These are phyloP conservation scores for Podilymbus podiceps DNA, from an alignment of 2,113 vertebrate genomes.

Conservation along the genomic window DNA sequence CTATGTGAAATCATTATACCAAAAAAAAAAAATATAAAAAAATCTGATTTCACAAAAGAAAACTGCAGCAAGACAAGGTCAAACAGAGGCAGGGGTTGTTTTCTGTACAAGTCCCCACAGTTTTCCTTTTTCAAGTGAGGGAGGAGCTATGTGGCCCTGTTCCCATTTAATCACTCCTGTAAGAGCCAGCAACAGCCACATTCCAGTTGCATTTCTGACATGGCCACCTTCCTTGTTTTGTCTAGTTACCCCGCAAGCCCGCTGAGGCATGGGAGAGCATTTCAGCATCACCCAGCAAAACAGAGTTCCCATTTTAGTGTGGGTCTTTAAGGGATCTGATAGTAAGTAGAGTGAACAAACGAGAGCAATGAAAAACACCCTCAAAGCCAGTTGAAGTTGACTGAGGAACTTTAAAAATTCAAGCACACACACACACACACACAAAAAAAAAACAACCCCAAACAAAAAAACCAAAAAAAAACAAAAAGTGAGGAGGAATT, in stretches of 20 bases:
- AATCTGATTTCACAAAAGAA: neutral
- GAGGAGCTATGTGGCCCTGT: slow-evolving; percentile 43
- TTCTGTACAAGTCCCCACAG: slow-evolving; percentile 25
- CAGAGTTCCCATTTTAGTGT: rapidly evolving
- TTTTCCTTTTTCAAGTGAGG: slow-evolving; percentile 47
- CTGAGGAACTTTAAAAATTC: neutral
- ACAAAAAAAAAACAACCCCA: no score
- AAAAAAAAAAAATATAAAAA: neutral
- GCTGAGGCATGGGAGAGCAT: neutral
- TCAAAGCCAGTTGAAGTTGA: neutral
- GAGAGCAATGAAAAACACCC: neutral
- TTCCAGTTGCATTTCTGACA: neutral
- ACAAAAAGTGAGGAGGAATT: neutral
- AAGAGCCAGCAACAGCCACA: slow-evolving; percentile 22
- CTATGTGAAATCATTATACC: neutral
- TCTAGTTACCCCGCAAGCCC: neutral
- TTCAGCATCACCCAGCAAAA: neutral
- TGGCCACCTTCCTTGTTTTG: slow-evolving; percentile 26
- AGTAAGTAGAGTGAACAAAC: neutral
- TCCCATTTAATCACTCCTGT: slow-evolving; percentile 38
- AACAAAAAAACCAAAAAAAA: no score
- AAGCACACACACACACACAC: no score
- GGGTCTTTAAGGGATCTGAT: neutral
- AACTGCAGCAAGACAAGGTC: neutral
- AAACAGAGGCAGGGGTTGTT: neutral